phyloP scores from a whole-genome alignment of 1,140 invertebrate species.

The Callitettix versicolor region DNA sequence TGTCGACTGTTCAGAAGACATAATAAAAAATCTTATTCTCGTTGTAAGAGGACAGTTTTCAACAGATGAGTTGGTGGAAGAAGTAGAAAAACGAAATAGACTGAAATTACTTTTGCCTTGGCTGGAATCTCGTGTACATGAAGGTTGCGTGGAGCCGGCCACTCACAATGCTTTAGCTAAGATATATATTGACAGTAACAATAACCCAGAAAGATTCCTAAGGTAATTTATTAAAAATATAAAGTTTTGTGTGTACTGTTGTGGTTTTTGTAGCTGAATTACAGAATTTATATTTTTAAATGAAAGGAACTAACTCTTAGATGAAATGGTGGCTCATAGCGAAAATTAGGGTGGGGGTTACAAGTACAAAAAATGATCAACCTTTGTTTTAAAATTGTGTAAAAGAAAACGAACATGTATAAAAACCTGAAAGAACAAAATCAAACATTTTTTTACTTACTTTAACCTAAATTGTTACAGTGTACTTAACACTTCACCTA shows the following conservation, averaged over 20 bases:
- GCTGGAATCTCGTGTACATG: conserved; percentile 94
- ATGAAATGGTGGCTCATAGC: too few relatives aligned
- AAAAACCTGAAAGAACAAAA: too few relatives aligned
- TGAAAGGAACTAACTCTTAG: too few relatives aligned
- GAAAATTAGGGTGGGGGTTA: too few relatives aligned
- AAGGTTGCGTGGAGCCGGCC: conserved; percentile 90
- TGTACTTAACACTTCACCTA: too few relatives aligned
- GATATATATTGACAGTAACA: conserved; percentile 99
- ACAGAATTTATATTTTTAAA: background rate
- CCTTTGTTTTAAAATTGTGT: too few relatives aligned
- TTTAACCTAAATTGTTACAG: too few relatives aligned
- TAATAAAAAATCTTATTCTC: conserved; percentile 97
- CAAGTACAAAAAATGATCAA: too few relatives aligned
- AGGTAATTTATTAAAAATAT: conserved; percentile 57
- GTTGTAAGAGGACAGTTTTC: conserved; percentile 97
- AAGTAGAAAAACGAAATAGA: conserved; percentile 95
- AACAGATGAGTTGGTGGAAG: conserved; percentile 96
- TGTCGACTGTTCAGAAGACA: conserved; percentile 97
- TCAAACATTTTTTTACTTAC: too few relatives aligned
- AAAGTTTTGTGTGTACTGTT: background rate
- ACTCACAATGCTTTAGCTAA: conserved; percentile 99
- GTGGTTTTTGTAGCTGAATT: background rate
- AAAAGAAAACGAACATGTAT: too few relatives aligned
- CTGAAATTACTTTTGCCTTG: conserved; percentile 91
- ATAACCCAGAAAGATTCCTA: conserved; percentile 96